These are phyloP conservation scores for Drosophila aldrichi DNA, from an alignment of 2,888 invertebrate species.

Conservation along the genomic window DNA sequence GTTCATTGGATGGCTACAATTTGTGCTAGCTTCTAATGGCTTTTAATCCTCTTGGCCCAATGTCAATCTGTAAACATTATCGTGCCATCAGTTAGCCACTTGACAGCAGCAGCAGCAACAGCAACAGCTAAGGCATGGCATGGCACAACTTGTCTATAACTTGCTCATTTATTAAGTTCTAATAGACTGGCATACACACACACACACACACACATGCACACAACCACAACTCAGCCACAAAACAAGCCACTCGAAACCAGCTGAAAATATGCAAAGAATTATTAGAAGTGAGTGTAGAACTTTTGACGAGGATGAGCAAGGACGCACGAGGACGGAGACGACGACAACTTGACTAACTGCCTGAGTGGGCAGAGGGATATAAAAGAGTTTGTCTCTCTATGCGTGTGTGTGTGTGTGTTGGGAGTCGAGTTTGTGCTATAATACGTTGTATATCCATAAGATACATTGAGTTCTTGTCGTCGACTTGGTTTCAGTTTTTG, in stretches of 20 bases:
- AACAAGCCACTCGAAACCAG: slow-evolving; percentile 58
- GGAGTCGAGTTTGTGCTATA: slow-evolving; percentile 23
- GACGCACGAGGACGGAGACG: slow-evolving; percentile 4
- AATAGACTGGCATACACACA: slow-evolving; percentile 52
- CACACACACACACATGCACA: not conserved
- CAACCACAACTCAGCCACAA: slow-evolving; percentile 34
- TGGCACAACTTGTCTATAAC: slow-evolving; percentile 49
- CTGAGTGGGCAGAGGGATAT: slow-evolving; percentile 11
- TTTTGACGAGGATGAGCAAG: slow-evolving; percentile 28
- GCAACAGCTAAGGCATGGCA: slow-evolving; percentile 18
- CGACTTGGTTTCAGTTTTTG: slow-evolving; percentile 45
- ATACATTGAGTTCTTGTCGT: slow-evolving; percentile 41
- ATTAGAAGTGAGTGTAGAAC: slow-evolving; percentile 52
- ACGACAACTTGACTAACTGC: slow-evolving; percentile 64
- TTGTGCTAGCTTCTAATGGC: slow-evolving; percentile 6
- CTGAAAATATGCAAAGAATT: slow-evolving; percentile 72
- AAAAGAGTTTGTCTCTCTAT: not conserved
- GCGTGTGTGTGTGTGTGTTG: not conserved
- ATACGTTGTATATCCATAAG: slow-evolving; percentile 19
- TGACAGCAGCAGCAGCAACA: slow-evolving; percentile 30
- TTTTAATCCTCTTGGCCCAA: slow-evolving; percentile 29
- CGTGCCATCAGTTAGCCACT: slow-evolving; percentile 36
- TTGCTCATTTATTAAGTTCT: slow-evolving; percentile 72
- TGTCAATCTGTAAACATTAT: slow-evolving; percentile 48
- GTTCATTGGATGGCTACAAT: not conserved